A percentile compares a stretch with the other conserved stretches of the same genome.
These are phyloP conservation scores for Perodicticus potto DNA, from an alignment of 2,797 vertebrate genomes.

Conservation along the genomic window DNA sequence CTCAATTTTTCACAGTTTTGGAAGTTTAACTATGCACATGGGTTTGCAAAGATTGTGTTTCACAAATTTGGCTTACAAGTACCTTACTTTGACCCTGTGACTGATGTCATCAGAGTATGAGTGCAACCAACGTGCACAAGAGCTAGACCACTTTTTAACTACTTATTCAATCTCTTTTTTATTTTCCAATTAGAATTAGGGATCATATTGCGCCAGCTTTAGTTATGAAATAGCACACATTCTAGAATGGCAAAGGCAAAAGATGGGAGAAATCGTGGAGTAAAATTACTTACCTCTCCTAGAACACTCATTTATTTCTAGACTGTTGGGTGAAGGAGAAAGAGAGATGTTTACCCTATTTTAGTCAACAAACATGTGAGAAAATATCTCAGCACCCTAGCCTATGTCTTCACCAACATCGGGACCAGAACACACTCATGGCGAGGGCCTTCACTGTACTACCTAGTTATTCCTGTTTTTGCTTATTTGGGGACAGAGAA, in stretches of 20 bases:
- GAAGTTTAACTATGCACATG: neutral
- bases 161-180: neutral
- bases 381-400: neutral
- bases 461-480: neutral
- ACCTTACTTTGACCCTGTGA: neutral
- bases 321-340: neutral
- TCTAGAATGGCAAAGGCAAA: neutral
- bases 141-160: neutral
- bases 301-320: neutral
- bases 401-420: neutral
- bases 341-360: neutral
- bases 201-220: neutral
- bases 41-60: neutral
- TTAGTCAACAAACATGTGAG: neutral
- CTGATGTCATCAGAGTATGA: neutral
- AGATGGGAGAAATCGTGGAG: neutral
- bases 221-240: neutral
- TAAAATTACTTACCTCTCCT: neutral
- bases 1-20: neutral
- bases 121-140: neutral
- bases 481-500: neutral
- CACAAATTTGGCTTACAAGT: neutral
- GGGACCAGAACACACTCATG: neutral
- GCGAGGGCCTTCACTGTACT: neutral
- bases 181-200: neutral